A percentile compares a stretch with the other conserved stretches of the same genome.
phyloP scores from a whole-genome alignment of 2,888 invertebrate species.

The Orthosia gothica region DNA sequence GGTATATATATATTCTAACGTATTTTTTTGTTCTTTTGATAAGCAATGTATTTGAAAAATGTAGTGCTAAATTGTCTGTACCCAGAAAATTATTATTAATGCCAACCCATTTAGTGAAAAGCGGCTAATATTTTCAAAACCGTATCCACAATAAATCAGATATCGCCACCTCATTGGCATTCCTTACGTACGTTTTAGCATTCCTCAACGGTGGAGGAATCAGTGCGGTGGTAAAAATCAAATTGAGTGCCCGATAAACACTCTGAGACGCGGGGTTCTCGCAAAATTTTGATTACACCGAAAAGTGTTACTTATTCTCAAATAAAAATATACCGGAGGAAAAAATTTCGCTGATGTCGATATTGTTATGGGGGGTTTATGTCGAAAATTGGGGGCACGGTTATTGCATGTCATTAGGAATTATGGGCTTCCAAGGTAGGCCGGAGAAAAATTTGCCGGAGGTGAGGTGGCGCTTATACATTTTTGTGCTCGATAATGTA shows the following conservation, averaged over 20 bases:
- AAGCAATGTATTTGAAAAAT: background rate
- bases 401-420: slow-evolving; percentile 92
- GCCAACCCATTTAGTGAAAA: slow-evolving; percentile 7
- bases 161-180: slow-evolving; percentile 75
- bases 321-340: slow-evolving; percentile 84
- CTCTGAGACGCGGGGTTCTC: slow-evolving; percentile 73
- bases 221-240: slow-evolving; percentile 89
- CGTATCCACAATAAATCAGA: slow-evolving; percentile 73
- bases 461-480: slow-evolving; percentile 81
- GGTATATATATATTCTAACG: too few species aligned
- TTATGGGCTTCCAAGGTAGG: slow-evolving; percentile 90
- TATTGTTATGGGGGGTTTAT: slow-evolving; percentile 92
- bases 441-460: slow-evolving; percentile 84
- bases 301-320: slow-evolving; percentile 91
- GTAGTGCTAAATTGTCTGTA: background rate
- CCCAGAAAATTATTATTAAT: slow-evolving; percentile 14
- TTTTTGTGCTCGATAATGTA: slow-evolving; percentile 88
- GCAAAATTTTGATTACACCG: slow-evolving; percentile 90
- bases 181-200: slow-evolving; percentile 80
- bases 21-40: too few species aligned
- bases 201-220: slow-evolving; percentile 82
- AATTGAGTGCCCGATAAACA: slow-evolving; percentile 91
- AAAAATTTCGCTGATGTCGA: slow-evolving; percentile 91
- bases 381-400: slow-evolving; percentile 91
- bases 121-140: slow-evolving; percentile 45